A percentile compares a stretch with the other conserved stretches of the same genome.
Evolutionary conservation across 2,797 vertebrate genomes (phyloP).

Genomic region (Choloepus didactylus): DNA sequence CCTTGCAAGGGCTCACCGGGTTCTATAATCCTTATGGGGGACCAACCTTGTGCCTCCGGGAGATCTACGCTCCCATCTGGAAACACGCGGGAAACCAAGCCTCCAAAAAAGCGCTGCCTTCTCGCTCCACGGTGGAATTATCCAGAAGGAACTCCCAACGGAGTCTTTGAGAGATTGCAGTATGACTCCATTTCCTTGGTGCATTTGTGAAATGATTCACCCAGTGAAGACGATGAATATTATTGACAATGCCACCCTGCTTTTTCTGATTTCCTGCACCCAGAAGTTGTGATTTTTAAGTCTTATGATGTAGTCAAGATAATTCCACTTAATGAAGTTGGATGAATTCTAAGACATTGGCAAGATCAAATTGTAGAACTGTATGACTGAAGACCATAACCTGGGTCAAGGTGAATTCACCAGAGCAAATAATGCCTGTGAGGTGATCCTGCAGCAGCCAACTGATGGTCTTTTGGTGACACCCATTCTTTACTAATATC

Average conservation of each 20-base stretch:
- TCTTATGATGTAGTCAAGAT: too few relatives aligned
- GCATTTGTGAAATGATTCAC: constrained; percentile 64
- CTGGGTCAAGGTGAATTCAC: too few relatives aligned
- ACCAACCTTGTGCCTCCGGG: constrained; percentile 78
- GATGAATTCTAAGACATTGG: too few relatives aligned
- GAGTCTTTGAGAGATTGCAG: constrained; percentile 65
- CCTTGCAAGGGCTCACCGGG: constrained; percentile 15
- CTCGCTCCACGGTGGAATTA: constrained; percentile 81
- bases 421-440: too few relatives aligned
- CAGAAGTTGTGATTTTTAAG: constrained; percentile 70
- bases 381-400: too few relatives aligned
- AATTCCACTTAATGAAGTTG: too few relatives aligned
- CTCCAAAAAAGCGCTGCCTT: constrained; percentile 79
- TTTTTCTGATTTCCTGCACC: constrained; percentile 67
- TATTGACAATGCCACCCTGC: constrained; percentile 53
- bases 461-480: too few relatives aligned
- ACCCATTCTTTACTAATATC: too few relatives aligned
- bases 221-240: constrained; percentile 66
- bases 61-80: constrained; percentile 76
- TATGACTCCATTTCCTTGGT: constrained; percentile 75
- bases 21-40: constrained; percentile 76
- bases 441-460: too few relatives aligned
- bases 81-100: constrained; percentile 75
- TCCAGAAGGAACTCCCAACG: constrained; percentile 78
- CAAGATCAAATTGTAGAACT: too few relatives aligned